Evolutionary conservation across 2,888 invertebrate genomes (phyloP).

Genomic region (Zaprionus lineosus): DNA sequence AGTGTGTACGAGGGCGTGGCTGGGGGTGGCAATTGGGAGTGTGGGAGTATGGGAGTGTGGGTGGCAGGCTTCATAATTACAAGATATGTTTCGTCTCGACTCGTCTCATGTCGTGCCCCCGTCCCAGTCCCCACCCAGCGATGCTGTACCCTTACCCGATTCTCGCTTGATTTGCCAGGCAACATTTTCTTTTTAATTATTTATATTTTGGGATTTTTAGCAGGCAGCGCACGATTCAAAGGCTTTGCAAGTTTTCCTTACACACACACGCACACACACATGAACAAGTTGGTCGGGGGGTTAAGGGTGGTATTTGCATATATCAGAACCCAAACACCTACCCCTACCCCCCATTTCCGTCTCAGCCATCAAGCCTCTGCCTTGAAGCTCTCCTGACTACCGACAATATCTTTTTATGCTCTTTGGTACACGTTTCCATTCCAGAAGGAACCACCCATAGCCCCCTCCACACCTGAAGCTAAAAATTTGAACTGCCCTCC

Average conservation of each 20-base stretch:
- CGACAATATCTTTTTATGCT: conserved; percentile 74
- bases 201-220: conserved; percentile 78
- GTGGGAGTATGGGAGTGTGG: not conserved
- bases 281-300: conserved; percentile 20
- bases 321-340: no score
- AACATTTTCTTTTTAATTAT: conserved; percentile 79
- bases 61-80: conserved; percentile 42
- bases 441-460: no score
- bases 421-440: conserved; percentile 16
- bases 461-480: not conserved
- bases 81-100: conserved; percentile 27
- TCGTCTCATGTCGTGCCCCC: not conserved
- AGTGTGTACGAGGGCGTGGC: conserved; percentile 30
- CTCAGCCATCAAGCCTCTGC: no score
- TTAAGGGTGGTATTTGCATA: conserved; percentile 75
- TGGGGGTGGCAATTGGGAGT: conserved; percentile 17
- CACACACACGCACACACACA: conserved; percentile 1
- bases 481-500: conserved; percentile 4
- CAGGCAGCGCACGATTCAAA: conserved; percentile 72
- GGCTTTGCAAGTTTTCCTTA: conserved; percentile 51
- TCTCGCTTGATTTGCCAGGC: conserved; percentile 74
- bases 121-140: not conserved
- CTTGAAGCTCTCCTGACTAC: conserved; percentile 41
- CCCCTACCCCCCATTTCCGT: no score
- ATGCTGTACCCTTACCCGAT: no score